Base-by-base conservation (phyloP, 2,113 vertebrate species). In the Salminus brasiliensis region DNA sequence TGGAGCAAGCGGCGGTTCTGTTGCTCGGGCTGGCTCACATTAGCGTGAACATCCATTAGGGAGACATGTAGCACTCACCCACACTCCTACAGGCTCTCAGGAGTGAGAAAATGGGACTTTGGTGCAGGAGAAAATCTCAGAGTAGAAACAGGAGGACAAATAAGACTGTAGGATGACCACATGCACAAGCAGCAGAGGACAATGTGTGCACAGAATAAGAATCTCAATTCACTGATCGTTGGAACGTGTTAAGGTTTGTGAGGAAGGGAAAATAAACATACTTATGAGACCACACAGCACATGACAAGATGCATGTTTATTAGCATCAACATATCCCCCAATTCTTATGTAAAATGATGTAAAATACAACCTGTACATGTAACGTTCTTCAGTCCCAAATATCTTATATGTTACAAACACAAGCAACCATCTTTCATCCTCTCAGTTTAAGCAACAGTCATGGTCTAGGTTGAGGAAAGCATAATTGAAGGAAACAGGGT, bases 251-350 rank as follows among this genome's bases (percentile, higher is more conserved):
- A 5, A 39, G 36, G 4, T 39, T 39, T 5, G 0, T 27, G 41
- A 49, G 62, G 69, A 79, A 79, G n/a, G n/a, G n/a, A n/a, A n/a
- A n/a, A n/a, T n/a, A n/a, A n/a, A n/a, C 2, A 16, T 59, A 74
- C 39, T 57, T 76, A 70, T 16, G 36, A 68, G 32, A 68, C 66
- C 39, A 53, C 72, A 6, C 62, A 2, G 52, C 72, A 85, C 63
- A 59, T 82, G 79, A 82, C 83, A 82, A 79, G 88, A 88, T 74
- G 47, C 16, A 72, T 25, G 25, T 92, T 92, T 90, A 90, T 91
- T 91, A 83, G 79, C 47, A 83, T 83, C 74, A 68, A 83, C 52
- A 21, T 12, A 16, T 36, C 53, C 41, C 32, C 29, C 53, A 60
- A 7, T n/a, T 69, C 45, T 23, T 72, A 39, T 45, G 55, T 72